A percentile compares a stretch with the other conserved stretches of the same genome.
Evolutionary conservation across 2,888 invertebrate genomes (phyloP).

Genomic region (Eilema depressum): DNA sequence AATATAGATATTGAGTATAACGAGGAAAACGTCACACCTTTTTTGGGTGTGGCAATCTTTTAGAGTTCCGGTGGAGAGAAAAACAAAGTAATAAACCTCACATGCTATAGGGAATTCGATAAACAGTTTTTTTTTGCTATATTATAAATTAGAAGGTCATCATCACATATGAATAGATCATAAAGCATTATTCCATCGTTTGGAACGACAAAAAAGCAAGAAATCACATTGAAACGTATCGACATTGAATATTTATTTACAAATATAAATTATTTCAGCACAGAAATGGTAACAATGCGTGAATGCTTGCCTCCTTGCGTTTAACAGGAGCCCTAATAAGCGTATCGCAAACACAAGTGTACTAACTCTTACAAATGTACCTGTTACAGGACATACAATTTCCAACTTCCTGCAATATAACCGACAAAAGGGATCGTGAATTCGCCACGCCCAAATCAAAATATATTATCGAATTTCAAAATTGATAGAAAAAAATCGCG

Average conservation of each 20-base stretch:
- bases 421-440: slow-evolving; percentile 75
- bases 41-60: slow-evolving; percentile 6
- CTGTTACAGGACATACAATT: slow-evolving; percentile 71
- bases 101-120: background rate
- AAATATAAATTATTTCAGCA: slow-evolving; percentile 60
- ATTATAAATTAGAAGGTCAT: background rate
- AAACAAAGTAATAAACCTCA: background rate
- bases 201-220: slow-evolving; percentile 11
- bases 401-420: slow-evolving; percentile 73
- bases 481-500: slow-evolving; percentile 62
- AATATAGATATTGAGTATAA: background rate
- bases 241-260: slow-evolving; percentile 45
- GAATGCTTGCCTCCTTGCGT: slow-evolving; percentile 60
- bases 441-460: slow-evolving; percentile 87
- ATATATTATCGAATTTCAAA: slow-evolving; percentile 77
- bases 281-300: slow-evolving; percentile 55
- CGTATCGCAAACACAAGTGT: slow-evolving; percentile 85
- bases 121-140: background rate
- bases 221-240: slow-evolving; percentile 32
- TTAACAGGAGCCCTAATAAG: slow-evolving; percentile 67
- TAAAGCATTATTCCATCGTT: background rate
- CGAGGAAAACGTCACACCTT: slow-evolving; percentile 3
- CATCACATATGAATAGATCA: background rate
- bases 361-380: slow-evolving; percentile 65
- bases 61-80: background rate